These are phyloP conservation scores for Poliocrania exsul DNA, from an alignment of 2,797 vertebrate genomes.

Conservation along the genomic window DNA sequence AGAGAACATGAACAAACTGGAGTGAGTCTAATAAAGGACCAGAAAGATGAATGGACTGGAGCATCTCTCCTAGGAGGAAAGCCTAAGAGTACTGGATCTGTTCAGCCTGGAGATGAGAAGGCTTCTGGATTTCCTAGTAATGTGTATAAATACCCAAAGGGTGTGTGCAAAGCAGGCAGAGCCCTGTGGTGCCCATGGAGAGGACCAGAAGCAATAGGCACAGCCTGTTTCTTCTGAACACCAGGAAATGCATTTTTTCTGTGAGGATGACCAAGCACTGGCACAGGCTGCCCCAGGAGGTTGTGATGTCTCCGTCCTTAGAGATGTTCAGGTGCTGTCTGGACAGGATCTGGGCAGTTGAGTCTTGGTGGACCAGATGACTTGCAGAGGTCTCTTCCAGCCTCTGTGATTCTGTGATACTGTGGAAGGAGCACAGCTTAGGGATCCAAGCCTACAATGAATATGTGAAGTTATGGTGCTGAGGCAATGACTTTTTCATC, in stretches of 20 bases:
- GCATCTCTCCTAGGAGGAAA: not conserved
- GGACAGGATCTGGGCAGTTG: not conserved
- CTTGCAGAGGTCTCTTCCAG: not conserved
- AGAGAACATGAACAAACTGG: not conserved
- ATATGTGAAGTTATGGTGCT: rapidly evolving
- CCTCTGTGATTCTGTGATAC: not conserved
- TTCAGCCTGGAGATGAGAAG: not conserved
- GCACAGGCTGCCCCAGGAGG: not conserved
- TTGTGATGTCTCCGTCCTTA: not conserved
- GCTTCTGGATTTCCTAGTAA: not conserved
- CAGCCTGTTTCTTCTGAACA: not conserved
- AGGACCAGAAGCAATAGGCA: not conserved
- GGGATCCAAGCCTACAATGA: not conserved
- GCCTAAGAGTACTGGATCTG: not conserved
- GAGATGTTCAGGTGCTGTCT: not conserved
- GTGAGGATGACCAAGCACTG: not conserved
- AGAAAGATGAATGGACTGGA: not conserved
- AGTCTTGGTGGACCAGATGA: not conserved
- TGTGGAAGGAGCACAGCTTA: not conserved
- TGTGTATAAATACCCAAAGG: not conserved
- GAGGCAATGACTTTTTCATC: not conserved
- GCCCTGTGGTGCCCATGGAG: not conserved
- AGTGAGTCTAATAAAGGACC: not conserved
- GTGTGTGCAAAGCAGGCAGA: not conserved
- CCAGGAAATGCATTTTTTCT: not conserved